These are phyloP conservation scores for Alouatta palliata DNA, from an alignment of 2,113 vertebrate genomes.

Conservation along the genomic window DNA sequence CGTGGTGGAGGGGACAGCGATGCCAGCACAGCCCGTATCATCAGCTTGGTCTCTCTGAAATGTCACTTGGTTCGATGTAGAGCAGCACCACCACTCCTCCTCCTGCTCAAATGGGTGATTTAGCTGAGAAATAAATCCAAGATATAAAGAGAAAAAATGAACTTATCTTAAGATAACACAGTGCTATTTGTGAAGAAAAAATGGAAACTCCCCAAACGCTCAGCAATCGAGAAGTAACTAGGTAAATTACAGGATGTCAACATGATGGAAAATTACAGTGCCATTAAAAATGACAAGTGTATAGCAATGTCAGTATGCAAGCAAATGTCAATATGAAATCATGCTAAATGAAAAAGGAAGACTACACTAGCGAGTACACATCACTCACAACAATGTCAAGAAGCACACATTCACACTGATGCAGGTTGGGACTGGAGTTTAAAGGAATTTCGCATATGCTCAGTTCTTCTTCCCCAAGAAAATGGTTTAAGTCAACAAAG, in stretches of 20 bases:
- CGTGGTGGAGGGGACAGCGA: not conserved
- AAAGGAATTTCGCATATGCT: not conserved
- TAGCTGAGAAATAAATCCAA: not conserved
- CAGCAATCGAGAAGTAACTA: not conserved
- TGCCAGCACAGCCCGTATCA: not conserved
- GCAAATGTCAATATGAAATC: not conserved
- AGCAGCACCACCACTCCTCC: fast-evolving
- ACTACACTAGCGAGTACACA: not conserved
- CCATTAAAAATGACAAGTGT: not conserved
- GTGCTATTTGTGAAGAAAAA: not conserved
- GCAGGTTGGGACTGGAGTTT: not conserved
- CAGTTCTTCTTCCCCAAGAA: not conserved
- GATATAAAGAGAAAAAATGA: not conserved
- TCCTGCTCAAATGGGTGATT: not conserved
- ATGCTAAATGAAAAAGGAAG: not conserved
- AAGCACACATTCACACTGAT: fast-evolving
- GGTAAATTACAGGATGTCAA: not conserved
- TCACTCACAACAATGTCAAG: not conserved
- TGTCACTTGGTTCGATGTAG: fast-evolving
- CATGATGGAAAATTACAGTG: not conserved
- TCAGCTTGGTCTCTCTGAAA: not conserved
- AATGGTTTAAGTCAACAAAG: not conserved
- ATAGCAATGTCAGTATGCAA: not conserved
- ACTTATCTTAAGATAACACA: not conserved
- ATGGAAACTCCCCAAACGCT: not conserved